phyloP scores from a whole-genome alignment of 2,888 invertebrate species.

The Heterodera filipjevi region DNA sequence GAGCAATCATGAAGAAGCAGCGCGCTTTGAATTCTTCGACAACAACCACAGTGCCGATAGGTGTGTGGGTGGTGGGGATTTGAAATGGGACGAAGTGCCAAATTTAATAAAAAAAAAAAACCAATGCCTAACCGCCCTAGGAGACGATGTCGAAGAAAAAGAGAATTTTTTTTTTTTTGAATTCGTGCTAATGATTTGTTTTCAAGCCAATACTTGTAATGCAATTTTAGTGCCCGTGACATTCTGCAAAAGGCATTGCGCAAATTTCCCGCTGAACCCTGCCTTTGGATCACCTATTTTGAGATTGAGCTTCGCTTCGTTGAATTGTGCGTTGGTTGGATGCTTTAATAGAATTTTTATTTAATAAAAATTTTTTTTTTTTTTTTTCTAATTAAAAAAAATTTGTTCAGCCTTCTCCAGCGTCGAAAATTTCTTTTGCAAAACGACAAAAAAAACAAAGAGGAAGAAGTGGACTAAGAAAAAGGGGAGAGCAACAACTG shows the following conservation, averaged over 20 bases:
- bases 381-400: no score
- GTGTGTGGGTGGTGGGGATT: background rate
- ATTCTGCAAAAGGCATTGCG: slow-evolving; percentile 79
- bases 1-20: slow-evolving; percentile 78
- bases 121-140: background rate
- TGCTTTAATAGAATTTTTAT: no score
- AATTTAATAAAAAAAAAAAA: background rate
- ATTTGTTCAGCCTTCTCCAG: slow-evolving; percentile 21
- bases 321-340: slow-evolving; percentile 32
- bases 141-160: no score
- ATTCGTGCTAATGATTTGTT: background rate
- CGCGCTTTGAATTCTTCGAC: slow-evolving; percentile 78
- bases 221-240: slow-evolving; percentile 73
- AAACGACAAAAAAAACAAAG: background rate
- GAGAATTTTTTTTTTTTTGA: no score
- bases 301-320: slow-evolving; percentile 45
- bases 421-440: slow-evolving; percentile 25
- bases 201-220: no score
- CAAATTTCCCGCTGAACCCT: slow-evolving; percentile 39
- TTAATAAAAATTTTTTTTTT: no score
- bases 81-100: background rate
- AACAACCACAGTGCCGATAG: slow-evolving; percentile 72
- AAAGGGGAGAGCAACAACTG: background rate
- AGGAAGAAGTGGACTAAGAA: no score
- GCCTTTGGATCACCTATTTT: slow-evolving; percentile 42